Evolutionary conservation across 2,888 invertebrate species (phyloP).

Genomic region (Chouioia cunea): DNA sequence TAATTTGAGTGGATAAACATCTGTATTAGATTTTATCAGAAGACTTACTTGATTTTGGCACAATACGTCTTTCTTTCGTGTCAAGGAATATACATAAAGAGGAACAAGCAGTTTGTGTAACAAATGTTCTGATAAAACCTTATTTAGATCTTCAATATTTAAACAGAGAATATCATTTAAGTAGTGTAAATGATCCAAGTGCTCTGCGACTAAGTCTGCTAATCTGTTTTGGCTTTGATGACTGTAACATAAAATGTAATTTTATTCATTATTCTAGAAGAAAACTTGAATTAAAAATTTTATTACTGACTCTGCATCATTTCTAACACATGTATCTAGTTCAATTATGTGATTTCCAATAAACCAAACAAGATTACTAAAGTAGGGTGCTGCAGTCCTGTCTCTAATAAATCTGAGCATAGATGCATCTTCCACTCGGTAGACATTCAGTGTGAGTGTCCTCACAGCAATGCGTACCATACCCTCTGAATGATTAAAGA

Average conservation of each 20-base stretch:
- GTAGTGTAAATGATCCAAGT: constrained; percentile 97
- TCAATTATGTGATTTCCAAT: constrained; percentile 98
- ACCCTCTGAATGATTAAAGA: constrained; percentile 98
- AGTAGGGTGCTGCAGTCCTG: constrained; percentile 97
- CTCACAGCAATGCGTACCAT: constrained; percentile 99
- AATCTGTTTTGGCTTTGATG: constrained; percentile 92
- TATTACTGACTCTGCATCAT: constrained; percentile 90
- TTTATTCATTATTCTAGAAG: constrained; percentile 50
- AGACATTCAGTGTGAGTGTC: constrained; percentile 97
- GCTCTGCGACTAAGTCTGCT: constrained; percentile 95
- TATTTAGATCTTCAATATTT: constrained; percentile 92
- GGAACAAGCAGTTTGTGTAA: constrained; percentile 93
- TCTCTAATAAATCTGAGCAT: constrained; percentile 97
- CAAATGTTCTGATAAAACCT: constrained; percentile 93
- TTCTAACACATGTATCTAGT: constrained; percentile 92
- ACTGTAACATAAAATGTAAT: constrained; percentile 71
- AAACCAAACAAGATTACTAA: constrained; percentile 98
- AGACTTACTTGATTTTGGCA: constrained; percentile 66
- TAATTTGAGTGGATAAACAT: too few species aligned
- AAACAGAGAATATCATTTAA: constrained; percentile 95
- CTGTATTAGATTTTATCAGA: too few species aligned
- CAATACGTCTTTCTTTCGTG: constrained; percentile 64
- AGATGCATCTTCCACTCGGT: constrained; percentile 91
- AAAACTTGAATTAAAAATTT: constrained; percentile 37
- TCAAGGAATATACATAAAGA: constrained; percentile 92